These are phyloP conservation scores for Drosophila koepferae DNA, from an alignment of 2,888 invertebrate species.

Conservation along the genomic window DNA sequence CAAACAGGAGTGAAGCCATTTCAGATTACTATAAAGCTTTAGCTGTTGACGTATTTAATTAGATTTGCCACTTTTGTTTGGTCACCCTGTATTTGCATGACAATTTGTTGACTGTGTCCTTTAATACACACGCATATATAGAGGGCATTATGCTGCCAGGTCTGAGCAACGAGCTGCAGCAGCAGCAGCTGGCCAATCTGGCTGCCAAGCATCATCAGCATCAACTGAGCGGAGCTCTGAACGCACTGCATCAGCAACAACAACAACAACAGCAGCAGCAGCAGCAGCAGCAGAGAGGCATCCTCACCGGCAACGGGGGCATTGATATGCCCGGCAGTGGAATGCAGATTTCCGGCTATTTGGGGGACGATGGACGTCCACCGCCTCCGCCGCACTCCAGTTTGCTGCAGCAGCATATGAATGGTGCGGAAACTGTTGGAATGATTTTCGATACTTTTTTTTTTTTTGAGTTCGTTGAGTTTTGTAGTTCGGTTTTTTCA, in stretches of 20 bases:
- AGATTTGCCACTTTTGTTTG: not conserved
- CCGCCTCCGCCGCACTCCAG: slow-evolving; percentile 89
- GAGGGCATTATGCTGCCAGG: slow-evolving; percentile 81
- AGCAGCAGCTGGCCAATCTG: slow-evolving; percentile 64
- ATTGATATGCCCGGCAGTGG: slow-evolving; percentile 69
- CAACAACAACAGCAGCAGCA: slow-evolving; percentile 53
- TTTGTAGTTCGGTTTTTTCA: slow-evolving; percentile 24
- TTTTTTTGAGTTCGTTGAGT: slow-evolving; percentile 22
- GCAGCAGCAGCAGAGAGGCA: slow-evolving; percentile 33
- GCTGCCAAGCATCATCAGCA: slow-evolving; percentile 81
- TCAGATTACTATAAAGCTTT: not conserved
- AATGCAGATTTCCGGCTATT: slow-evolving; percentile 63
- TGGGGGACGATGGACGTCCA: slow-evolving; percentile 88
- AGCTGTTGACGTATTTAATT: not conserved
- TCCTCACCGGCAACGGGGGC: slow-evolving; percentile 77
- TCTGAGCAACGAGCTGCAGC: slow-evolving; percentile 68
- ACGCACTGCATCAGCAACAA: slow-evolving; percentile 70
- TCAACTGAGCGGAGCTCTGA: slow-evolving; percentile 72
- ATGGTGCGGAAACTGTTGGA: slow-evolving; percentile 69
- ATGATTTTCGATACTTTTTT: slow-evolving; percentile 7
- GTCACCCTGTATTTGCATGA: slow-evolving; percentile 16
- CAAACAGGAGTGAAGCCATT: not conserved
- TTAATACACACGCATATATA: slow-evolving; percentile 23
- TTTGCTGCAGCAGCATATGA: slow-evolving; percentile 90
- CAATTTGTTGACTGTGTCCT: slow-evolving; percentile 10